Evolutionary conservation across 2,797 vertebrate genomes (phyloP).

Genomic region (Falco novaeseelandiae): DNA sequence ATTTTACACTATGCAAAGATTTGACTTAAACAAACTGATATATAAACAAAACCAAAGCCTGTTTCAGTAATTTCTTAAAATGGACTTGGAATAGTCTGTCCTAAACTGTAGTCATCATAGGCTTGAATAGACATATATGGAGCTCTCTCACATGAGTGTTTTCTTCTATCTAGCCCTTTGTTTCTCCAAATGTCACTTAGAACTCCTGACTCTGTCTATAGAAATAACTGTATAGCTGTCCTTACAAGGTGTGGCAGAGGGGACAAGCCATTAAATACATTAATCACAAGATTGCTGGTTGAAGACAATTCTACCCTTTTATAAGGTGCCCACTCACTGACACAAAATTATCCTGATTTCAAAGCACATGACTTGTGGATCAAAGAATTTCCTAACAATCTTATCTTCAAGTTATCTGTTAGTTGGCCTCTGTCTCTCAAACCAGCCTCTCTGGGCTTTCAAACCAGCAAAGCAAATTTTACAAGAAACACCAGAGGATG

Average conservation of each 20-base stretch:
- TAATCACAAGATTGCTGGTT: not conserved
- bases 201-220: not conserved
- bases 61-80: not conserved
- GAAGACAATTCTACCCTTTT: not conserved
- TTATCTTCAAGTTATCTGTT: not conserved
- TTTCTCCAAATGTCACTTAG: not conserved
- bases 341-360: not conserved
- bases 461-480: not conserved
- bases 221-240: not conserved
- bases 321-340: not conserved
- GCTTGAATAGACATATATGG: not conserved
- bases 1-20: not conserved
- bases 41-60: not conserved
- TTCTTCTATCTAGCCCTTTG: not conserved
- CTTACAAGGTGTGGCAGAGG: not conserved
- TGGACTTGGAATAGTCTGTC: not conserved
- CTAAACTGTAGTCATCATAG: not conserved
- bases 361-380: not conserved
- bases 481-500: not conserved
- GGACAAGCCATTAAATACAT: not conserved
- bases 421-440: not conserved
- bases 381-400: not conserved
- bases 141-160: not conserved
- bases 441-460: not conserved
- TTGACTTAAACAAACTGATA: not conserved